A percentile compares a stretch with the other conserved stretches of the same genome.
phyloP scores from a whole-genome alignment of 2,113 vertebrate genomes.

The Aptenodytes forsteri region DNA sequence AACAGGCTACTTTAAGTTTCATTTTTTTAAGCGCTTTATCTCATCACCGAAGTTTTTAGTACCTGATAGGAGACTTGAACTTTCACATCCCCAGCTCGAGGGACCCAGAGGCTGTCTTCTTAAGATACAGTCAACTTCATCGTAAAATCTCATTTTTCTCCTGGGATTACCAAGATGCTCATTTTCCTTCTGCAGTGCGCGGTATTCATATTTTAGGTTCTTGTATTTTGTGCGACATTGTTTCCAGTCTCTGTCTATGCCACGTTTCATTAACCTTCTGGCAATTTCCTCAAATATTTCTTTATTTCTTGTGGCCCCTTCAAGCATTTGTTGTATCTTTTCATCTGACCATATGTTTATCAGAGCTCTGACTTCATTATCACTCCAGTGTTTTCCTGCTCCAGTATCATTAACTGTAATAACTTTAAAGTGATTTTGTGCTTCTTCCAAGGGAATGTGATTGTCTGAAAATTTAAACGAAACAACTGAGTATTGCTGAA shows the following conservation, averaged over 20 bases:
- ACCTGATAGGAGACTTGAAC: conserved; percentile 42
- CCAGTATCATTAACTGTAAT: conserved; percentile 80
- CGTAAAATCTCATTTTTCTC: conserved; percentile 85
- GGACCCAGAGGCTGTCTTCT: conserved; percentile 51
- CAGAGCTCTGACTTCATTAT: conserved; percentile 85
- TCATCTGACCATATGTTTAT: conserved; percentile 85
- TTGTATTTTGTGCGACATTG: conserved; percentile 89
- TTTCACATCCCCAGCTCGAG: conserved; percentile 26
- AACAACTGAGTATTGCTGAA: not conserved
- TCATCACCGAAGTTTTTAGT: not conserved
- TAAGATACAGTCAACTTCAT: conserved; percentile 86
- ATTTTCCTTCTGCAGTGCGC: conserved; percentile 83
- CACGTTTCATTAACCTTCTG: conserved; percentile 79
- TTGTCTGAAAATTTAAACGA: conserved; percentile 48
- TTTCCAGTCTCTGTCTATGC: conserved; percentile 89
- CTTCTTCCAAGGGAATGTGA: conserved; percentile 51
- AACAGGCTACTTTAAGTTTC: not conserved
- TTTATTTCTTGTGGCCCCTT: conserved; percentile 87
- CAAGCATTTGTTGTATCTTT: conserved; percentile 82
- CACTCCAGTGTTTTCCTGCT: conserved; percentile 84
- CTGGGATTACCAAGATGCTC: conserved; percentile 72
- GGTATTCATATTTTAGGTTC: conserved; percentile 90
- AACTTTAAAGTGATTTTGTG: conserved; percentile 77
- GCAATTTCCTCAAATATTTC: conserved; percentile 89
- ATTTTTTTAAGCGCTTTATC: not conserved